Conservation (phyloP, 2,888 invertebrate species). For the Osedax frankpressi region DNA sequence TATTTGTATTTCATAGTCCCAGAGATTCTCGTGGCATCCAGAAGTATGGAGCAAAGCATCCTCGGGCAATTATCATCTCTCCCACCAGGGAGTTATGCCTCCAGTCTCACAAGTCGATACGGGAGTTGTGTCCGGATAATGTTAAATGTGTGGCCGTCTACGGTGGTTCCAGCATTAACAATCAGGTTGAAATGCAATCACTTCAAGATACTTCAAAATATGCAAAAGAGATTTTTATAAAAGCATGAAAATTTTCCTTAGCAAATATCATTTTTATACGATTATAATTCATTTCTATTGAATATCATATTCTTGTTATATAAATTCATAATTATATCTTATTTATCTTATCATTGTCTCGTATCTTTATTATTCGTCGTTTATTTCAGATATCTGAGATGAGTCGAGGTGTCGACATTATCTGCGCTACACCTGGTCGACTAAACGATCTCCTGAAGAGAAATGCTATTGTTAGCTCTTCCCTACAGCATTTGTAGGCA, state of each 20-base stretch:
- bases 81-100: slow-evolving; percentile 26
- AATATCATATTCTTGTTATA: too few species aligned
- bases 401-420: slow-evolving; percentile 21
- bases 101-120: slow-evolving; percentile 26
- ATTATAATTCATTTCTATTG: too few species aligned
- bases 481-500: too few species aligned
- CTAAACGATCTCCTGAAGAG: slow-evolving; percentile 25
- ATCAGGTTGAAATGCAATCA: slow-evolving; percentile 22
- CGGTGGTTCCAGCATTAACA: slow-evolving; percentile 23
- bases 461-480: background rate
- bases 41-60: slow-evolving; percentile 10
- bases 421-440: slow-evolving; percentile 27
- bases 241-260: too few species aligned
- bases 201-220: too few species aligned
- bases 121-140: slow-evolving; percentile 21
- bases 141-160: slow-evolving; percentile 24
- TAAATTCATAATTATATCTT: too few species aligned
- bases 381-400: slow-evolving; percentile 12
- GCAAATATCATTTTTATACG: too few species aligned
- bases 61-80: slow-evolving; percentile 26
- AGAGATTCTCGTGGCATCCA: background rate
- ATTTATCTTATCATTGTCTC: too few species aligned
- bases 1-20: too few species aligned
- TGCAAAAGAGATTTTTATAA: too few species aligned
- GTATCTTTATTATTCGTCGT: too few species aligned